Base-by-base conservation (phyloP, 1,140 invertebrate species). In the Thaumetopoea pityocampa region DNA sequence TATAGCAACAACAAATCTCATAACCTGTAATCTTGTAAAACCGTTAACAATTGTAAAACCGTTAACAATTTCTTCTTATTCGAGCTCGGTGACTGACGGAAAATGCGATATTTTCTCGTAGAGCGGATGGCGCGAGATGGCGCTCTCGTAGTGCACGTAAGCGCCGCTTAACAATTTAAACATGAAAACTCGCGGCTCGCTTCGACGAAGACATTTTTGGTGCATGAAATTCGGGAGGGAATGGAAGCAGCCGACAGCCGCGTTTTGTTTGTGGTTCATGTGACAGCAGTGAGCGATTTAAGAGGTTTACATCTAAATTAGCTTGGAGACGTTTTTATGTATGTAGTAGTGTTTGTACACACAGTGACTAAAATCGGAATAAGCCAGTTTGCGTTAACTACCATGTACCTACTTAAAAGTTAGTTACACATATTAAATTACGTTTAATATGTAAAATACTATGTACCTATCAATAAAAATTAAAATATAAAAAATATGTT, bases 91-190 rank as follows among this genome's bases (percentile, higher is more conserved):
- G 27, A n/a, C n/a, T n/a, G n/a, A n/a, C 36, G 48, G 55, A 62
- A 63, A 61, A 64, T 65, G 51, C 51, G 50, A 54, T 67, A 54
- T 62, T 38, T 55, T 42, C 22, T 40, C 45, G 40, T 53, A 47
- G 46, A 45, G 9, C 17, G 10, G 36, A 12, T 41, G 29, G 45
- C 8, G 5, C 42, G 40, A 57, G 48, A 59, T 56, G 43, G 51
- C 53, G 54, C 45, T 46, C 54, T 46, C 55, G 53, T 53, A 55
- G 22, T 51, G 53, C 47, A 51, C 34, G n/a, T n/a, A n/a, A n/a
- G n/a, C n/a, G 53, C 54, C 51, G 64, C 64, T 68, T 64, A 68
- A 72, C 68, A 71, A 72, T 76, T 72, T 71, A 68, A 71, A 69
- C 67, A 73, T 58, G 65, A 61, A 63, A 61, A 51, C 62, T 73